Evolutionary conservation across 2,888 invertebrate genomes (phyloP).

Genomic region (Athalia circularis): DNA sequence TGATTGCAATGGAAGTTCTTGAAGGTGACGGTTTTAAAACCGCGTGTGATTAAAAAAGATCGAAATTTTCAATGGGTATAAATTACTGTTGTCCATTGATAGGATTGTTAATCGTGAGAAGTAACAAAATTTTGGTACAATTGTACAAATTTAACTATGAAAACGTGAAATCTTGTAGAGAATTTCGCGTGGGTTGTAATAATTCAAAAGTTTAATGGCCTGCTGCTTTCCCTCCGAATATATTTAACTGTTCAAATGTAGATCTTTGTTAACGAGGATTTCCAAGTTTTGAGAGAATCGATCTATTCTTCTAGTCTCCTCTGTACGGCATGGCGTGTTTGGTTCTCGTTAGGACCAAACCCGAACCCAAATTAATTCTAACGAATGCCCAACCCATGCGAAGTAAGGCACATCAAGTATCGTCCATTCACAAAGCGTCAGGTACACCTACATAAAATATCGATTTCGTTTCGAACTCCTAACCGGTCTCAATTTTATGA

Average conservation of each 20-base stretch:
- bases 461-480: constrained; percentile 1
- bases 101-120: too few relatives aligned
- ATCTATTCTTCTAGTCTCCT: background rate
- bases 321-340: background rate
- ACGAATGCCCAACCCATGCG: background rate
- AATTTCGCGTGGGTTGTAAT: background rate
- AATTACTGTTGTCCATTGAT: too few relatives aligned
- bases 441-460: background rate
- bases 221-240: background rate
- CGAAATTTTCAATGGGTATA: too few relatives aligned
- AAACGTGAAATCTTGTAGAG: background rate
- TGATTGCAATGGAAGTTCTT: too few relatives aligned
- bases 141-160: background rate
- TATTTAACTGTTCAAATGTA: background rate
- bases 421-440: background rate
- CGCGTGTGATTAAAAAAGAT: too few relatives aligned
- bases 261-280: constrained; percentile 4
- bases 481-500: background rate
- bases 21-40: too few relatives aligned
- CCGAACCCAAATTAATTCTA: background rate
- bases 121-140: too few relatives aligned
- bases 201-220: constrained; percentile 1
- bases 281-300: background rate
- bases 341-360: background rate
- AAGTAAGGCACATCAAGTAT: background rate